Base-by-base conservation (phyloP, 2,888 invertebrate species). In the Melolontha melolontha region DNA sequence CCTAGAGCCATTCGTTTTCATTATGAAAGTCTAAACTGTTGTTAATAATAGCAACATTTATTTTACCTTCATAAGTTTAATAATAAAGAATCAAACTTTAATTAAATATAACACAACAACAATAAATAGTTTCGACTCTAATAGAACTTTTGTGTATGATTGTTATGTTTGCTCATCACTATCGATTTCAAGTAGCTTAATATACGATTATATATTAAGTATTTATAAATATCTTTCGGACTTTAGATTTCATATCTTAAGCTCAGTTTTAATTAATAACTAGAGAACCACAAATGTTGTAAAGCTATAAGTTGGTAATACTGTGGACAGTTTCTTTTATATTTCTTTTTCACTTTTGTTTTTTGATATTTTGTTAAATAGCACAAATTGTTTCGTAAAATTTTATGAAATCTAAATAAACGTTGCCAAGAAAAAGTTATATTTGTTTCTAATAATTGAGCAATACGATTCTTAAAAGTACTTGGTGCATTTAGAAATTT, bases 401-500 rank as follows among this genome's bases (percentile, higher is more conserved):
- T 8, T 34, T 34, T 34, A 34, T 34, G 34, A 5, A 34, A 34
- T 34, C 34, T 22, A 34, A 34, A 34, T 10, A 34, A 34, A 34
- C 10, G 10, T 34, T 34, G 34, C 10, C 34, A 34, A 34, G 34
- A 34, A 34, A 34, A 34, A 8, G 34, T 34, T 51, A 51, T 40
- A 42, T 12, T 57, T 57, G 44, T 40, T 62, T 62, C 59, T 62
- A 62, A 62, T 47, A 62, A 62, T 62, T 62, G 59, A 62, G 59
- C 59, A 62, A 62, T 47, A 62, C 47, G 47, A 47, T 62, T 34
- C 59, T 62, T 62, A 62, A 62, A 62, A 62, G 59, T 62, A 62
- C 59, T 62, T 62, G 59, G 59, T 62, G 59, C 59, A 62, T 62
- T 62, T 62, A 62, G 59, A 62, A 29, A 16, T 62, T 22, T 62